These are phyloP conservation scores for Aurelia sp. DNA, from an alignment of 30 jellyfish, hydroid and myxozoan genomes.

Conservation along the genomic window DNA sequence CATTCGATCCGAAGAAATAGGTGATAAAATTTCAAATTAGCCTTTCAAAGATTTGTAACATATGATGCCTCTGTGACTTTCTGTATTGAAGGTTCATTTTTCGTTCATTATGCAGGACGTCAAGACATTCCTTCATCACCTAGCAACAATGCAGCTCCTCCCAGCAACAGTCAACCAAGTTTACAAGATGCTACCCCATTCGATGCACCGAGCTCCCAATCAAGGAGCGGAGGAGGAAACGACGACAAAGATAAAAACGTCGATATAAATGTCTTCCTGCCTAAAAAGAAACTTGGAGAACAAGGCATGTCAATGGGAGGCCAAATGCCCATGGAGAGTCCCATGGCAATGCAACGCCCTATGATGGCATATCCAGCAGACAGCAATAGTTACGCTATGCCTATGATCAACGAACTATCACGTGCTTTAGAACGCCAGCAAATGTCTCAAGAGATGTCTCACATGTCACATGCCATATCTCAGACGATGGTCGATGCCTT, in stretches of 20 bases:
- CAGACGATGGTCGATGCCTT: slow-evolving; percentile 90
- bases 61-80: too few species aligned
- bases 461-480: slow-evolving; percentile 83
- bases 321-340: slow-evolving; percentile 15
- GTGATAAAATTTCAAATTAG: too few species aligned
- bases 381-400: slow-evolving; percentile 51
- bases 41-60: too few species aligned
- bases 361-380: slow-evolving; percentile 32
- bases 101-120: slow-evolving; percentile 8
- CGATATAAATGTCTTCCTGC: slow-evolving; percentile 70
- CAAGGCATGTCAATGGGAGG: not conserved
- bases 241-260: slow-evolving; percentile 59
- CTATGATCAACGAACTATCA: slow-evolving; percentile 85
- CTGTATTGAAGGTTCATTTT: too few species aligned
- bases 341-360: slow-evolving; percentile 22
- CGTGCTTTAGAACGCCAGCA: slow-evolving; percentile 95
- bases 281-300: slow-evolving; percentile 46
- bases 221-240: not conserved
- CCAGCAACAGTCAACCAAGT: not conserved
- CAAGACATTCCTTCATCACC: slow-evolving; percentile 49
- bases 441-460: slow-evolving; percentile 82
- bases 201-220: slow-evolving; percentile 2
- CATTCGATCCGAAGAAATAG: too few species aligned
- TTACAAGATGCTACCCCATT: slow-evolving; percentile 50
- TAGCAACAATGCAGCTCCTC: slow-evolving; percentile 17